Base-by-base conservation (phyloP, 2,888 invertebrate species). In the Hyles lineata region DNA sequence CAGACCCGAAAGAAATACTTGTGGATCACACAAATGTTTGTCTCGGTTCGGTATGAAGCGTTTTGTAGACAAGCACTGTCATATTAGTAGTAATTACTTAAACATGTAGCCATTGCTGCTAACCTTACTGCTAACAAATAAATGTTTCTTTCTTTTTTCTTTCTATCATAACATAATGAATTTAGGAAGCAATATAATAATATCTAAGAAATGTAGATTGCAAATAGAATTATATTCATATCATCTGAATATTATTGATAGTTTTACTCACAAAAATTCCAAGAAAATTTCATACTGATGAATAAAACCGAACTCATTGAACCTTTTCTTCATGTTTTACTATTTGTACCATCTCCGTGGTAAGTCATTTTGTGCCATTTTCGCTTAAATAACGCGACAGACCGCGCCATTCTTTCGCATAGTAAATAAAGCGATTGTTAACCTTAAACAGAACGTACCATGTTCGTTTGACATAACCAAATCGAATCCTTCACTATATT, bases 341-440 rank as follows among this genome's bases (percentile, higher is more conserved):
- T 17, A 43, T n/a, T 2, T 35, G 63, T 35, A n/a, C 21, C 43
- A 43, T 19, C 43, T 11, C 35, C 0, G n/a, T 63, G 11, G n/a
- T 70, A 70, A 73, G 72, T 80, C 60, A 78, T 78, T 82, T 82
- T 80, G 80, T 75, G 77, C 82, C 83, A 86, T 87, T 89, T 90
- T 84, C 79, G 74, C 78, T 73, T 75, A n/a, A 55, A 55, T 75
- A 81, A 80, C 76, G 79, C 74, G 83, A 83, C 86, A 83, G 77
- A 21, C 73, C 61, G 60, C 72, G 60, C 84, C 82, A 85, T 87
- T 87, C 85, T 85, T 83, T 83, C 74, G 77, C 77, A 79, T 85
- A 83, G 85, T 83, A 86, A 86, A 87, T 86, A 86, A 80, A 85
- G 74, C 85, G 82, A 89, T 88, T 88, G 88, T 89, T 84, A 83